Percentiles rank a stretch among this genome's conserved stretches.
Conservation (phyloP, 2,113 vertebrate species). For the Trichomycterus rosablanca region DNA sequence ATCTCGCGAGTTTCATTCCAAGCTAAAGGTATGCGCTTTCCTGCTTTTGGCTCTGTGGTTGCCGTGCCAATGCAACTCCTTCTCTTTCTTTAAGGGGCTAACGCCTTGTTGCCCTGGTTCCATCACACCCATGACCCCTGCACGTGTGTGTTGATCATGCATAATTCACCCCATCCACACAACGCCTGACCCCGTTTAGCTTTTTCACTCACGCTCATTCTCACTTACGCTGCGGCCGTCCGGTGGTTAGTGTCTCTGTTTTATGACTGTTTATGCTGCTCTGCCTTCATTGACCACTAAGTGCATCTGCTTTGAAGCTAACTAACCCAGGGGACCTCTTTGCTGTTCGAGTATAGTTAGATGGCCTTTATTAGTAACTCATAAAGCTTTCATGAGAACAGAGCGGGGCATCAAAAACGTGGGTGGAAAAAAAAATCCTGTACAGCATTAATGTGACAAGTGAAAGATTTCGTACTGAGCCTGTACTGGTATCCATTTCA, state of each 20-base stretch:
- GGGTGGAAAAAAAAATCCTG: constrained; percentile 18
- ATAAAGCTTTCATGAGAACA: constrained; percentile 24
- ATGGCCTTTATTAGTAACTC: constrained; percentile 24
- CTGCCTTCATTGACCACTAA: constrained; percentile 35
- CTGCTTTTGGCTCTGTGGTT: constrained; percentile 98
- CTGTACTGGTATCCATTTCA: not conserved
- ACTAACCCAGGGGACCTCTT: constrained; percentile 37
- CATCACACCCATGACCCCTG: constrained; percentile 75
- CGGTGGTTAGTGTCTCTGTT: constrained; percentile 23
- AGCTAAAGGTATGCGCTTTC: constrained; percentile 99
- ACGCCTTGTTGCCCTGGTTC: constrained; percentile 78
- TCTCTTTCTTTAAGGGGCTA: constrained; percentile 73
- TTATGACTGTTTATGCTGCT: constrained; percentile 27
- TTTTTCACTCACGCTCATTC: constrained; percentile 28
- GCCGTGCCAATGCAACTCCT: constrained; percentile 84
- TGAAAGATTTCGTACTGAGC: not conserved
- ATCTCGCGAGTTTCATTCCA: constrained; percentile 99
- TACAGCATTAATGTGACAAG: not conserved
- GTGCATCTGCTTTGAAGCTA: constrained; percentile 52
- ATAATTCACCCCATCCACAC: constrained; percentile 42
- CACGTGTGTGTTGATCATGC: constrained; percentile 69
- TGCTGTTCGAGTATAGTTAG: not conserved
- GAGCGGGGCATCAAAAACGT: constrained; percentile 20
- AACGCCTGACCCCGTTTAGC: constrained; percentile 3
- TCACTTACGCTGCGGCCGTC: constrained; percentile 13